These are phyloP conservation scores for Battus philenor DNA, from an alignment of 1,140 invertebrate species.

Conservation along the genomic window DNA sequence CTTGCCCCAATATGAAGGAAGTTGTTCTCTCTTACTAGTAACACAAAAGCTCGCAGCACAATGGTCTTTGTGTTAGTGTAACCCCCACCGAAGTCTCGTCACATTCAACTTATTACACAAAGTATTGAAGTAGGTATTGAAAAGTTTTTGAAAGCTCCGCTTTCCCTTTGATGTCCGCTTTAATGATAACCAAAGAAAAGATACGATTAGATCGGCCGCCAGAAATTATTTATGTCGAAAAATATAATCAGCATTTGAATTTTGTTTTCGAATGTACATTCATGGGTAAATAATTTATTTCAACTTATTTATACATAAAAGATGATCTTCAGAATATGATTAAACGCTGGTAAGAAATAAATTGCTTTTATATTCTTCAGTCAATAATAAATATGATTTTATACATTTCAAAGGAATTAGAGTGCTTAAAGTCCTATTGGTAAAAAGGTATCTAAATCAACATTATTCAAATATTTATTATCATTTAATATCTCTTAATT, in stretches of 20 bases:
- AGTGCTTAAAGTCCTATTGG: too few relatives aligned
- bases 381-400: too few relatives aligned
- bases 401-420: too few relatives aligned
- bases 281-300: not conserved
- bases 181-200: conserved; percentile 8
- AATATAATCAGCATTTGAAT: conserved; percentile 3
- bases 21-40: conserved; percentile 13
- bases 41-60: conserved; percentile 21
- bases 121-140: conserved; percentile 21
- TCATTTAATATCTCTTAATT: too few relatives aligned
- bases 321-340: too few relatives aligned
- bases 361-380: too few relatives aligned
- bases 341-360: too few relatives aligned
- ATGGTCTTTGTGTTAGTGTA: conserved; percentile 19
- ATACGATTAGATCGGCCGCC: conserved; percentile 8
- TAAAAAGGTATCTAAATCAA: too few relatives aligned
- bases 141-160: conserved; percentile 23
- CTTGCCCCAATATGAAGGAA: conserved; percentile 11
- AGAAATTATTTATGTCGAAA: conserved; percentile 8
- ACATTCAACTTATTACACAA: conserved; percentile 21
- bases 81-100: conserved; percentile 13
- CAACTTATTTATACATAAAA: too few relatives aligned
- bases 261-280: conserved; percentile 10
- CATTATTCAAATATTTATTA: too few relatives aligned
- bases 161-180: conserved; percentile 17